Conservation (phyloP, 2,888 invertebrate genomes). For the Tanypteryx hageni region DNA sequence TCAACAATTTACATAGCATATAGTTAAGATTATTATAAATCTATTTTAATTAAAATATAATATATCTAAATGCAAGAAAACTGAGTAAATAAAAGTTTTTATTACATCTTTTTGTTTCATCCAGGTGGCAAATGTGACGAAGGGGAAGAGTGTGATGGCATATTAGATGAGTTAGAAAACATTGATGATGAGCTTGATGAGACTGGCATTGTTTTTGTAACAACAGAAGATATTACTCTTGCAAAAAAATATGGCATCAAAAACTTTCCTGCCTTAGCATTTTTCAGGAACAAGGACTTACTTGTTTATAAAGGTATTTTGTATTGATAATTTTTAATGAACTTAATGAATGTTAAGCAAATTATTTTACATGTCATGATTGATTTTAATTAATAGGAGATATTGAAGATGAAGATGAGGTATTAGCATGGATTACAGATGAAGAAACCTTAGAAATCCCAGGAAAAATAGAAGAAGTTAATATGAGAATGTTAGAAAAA, state of each 20-base stretch:
- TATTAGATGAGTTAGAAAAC: constrained; percentile 90
- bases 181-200: constrained; percentile 96
- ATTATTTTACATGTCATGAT: neutral
- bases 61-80: too few species aligned
- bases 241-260: constrained; percentile 93
- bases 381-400: constrained; percentile 79
- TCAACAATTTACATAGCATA: too few species aligned
- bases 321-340: neutral
- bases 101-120: constrained; percentile 16
- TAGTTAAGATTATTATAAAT: too few species aligned
- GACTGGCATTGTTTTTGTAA: constrained; percentile 94
- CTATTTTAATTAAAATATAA: too few species aligned
- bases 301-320: constrained; percentile 83
- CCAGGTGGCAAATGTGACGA: constrained; percentile 90
- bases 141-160: constrained; percentile 91
- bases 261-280: constrained; percentile 89
- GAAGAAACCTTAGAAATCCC: constrained; percentile 94
- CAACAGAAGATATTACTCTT: constrained; percentile 88
- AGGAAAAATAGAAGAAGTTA: constrained; percentile 95
- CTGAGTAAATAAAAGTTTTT: too few species aligned
- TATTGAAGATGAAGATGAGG: constrained; percentile 93
- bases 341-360: too few species aligned
- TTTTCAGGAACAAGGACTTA: constrained; percentile 95
- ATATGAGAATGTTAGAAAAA: constrained; percentile 92
- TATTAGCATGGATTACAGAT: constrained; percentile 93